Evolutionary conservation across 2,113 vertebrate species (phyloP).

Genomic region (Periophthalmodon schlosseri): DNA sequence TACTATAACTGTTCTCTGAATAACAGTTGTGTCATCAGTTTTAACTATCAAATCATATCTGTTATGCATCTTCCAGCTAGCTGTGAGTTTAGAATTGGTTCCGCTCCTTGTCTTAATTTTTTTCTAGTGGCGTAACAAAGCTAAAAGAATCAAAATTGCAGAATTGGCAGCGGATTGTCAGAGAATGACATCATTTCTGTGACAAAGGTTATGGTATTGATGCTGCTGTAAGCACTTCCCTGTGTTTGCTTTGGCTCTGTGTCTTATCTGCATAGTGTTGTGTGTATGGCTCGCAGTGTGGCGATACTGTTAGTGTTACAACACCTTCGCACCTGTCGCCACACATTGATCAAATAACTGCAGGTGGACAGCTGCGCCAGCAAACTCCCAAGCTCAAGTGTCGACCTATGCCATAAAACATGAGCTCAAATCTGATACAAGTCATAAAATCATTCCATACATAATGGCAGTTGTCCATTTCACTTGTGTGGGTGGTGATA

Average conservation of each 20-base stretch:
- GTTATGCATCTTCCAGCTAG: slow-evolving; percentile 48
- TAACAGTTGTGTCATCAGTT: slow-evolving; percentile 30
- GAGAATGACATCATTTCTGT: slow-evolving; percentile 1
- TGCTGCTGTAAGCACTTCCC: background rate
- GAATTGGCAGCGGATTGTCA: background rate
- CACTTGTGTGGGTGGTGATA: background rate
- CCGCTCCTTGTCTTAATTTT: background rate
- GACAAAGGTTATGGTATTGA: background rate
- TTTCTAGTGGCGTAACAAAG: background rate
- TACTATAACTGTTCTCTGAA: background rate
- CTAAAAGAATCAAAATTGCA: background rate
- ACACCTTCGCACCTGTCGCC: slow-evolving; percentile 46
- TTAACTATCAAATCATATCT: slow-evolving; percentile 44
- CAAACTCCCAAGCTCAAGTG: slow-evolving; percentile 5
- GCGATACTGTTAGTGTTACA: slow-evolving; percentile 18
- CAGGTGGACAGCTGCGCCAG: slow-evolving; percentile 57
- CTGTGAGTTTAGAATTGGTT: background rate
- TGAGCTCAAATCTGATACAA: slow-evolving; percentile 17
- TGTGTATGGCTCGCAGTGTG: background rate
- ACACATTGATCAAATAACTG: slow-evolving; percentile 38
- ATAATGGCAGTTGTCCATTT: background rate
- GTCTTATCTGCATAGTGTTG: background rate
- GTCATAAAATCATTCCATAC: background rate
- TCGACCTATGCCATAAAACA: slow-evolving; percentile 31
- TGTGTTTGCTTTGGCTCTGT: slow-evolving; percentile 2